These are phyloP conservation scores for Aphyosemion australe DNA, from an alignment of 2,113 vertebrate species.

Conservation along the genomic window DNA sequence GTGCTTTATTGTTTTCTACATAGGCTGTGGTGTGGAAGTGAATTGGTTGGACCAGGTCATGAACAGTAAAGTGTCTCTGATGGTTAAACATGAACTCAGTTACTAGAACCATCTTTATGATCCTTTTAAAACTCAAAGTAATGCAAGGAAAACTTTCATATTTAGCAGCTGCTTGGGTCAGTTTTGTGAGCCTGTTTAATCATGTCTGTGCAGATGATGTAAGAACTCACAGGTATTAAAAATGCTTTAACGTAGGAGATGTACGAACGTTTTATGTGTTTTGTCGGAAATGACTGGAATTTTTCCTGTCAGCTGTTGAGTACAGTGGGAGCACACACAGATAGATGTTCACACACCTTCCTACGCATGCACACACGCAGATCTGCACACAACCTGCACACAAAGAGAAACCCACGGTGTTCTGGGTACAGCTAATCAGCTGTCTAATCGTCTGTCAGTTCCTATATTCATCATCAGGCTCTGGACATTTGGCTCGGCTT, in stretches of 20 bases:
- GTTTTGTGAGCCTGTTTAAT: neutral
- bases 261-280: conserved; percentile 14
- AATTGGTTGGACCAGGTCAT: too few relatives aligned
- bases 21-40: too few relatives aligned
- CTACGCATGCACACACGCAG: conserved; percentile 32
- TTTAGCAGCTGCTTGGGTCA: too few relatives aligned
- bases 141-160: too few relatives aligned
- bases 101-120: too few relatives aligned
- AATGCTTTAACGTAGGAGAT: neutral
- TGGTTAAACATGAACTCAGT: too few relatives aligned
- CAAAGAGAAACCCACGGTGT: conserved; percentile 23
- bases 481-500: conserved; percentile 51
- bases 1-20: too few relatives aligned
- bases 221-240: neutral
- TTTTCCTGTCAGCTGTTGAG: conserved; percentile 45
- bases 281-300: conserved; percentile 18
- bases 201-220: too few relatives aligned
- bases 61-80: too few relatives aligned
- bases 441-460: conserved; percentile 65
- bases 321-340: conserved; percentile 35
- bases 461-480: conserved; percentile 45
- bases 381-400: conserved; percentile 27
- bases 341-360: conserved; percentile 44
- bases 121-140: too few relatives aligned
- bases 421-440: conserved; percentile 56